Percentiles rank a stretch among this genome's conserved stretches.
These are phyloP conservation scores for Sylvia borin DNA, from an alignment of 2,797 vertebrate genomes.

Conservation along the genomic window DNA sequence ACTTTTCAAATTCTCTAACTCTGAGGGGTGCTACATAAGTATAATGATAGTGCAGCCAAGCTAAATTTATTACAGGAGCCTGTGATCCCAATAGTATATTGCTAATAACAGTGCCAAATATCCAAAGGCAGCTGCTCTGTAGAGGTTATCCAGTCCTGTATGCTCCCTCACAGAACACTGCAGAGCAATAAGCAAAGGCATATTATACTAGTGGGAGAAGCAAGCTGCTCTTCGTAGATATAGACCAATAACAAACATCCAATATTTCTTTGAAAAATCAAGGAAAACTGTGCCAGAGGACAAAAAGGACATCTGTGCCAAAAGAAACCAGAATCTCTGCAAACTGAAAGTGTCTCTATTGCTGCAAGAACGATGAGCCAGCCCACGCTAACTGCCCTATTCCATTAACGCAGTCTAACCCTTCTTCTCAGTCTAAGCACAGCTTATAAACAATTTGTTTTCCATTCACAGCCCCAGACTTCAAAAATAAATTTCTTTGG, in stretches of 20 bases:
- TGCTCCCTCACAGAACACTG: conserved; percentile 42
- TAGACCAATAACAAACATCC: conserved; percentile 39
- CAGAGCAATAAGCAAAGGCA: conserved; percentile 60
- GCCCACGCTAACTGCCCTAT: background rate
- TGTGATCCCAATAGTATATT: conserved; percentile 66
- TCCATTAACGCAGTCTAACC: background rate
- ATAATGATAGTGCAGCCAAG: conserved; percentile 44
- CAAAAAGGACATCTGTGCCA: conserved; percentile 64
- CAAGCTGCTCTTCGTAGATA: conserved; percentile 61
- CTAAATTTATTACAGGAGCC: conserved; percentile 65
- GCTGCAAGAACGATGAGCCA: conserved; percentile 19
- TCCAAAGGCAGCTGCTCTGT: conserved; percentile 67
- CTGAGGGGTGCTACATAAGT: conserved; percentile 54
- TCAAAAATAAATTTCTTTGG: background rate
- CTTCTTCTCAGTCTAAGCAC: background rate
- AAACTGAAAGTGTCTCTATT: conserved; percentile 8
- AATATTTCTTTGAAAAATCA: conserved; percentile 62
- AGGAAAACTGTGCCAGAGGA: conserved; percentile 60
- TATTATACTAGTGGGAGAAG: conserved; percentile 63
- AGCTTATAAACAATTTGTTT: conserved; percentile 29
- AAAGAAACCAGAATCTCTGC: conserved; percentile 55
- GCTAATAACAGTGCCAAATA: conserved; percentile 68
- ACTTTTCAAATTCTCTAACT: conserved; percentile 43
- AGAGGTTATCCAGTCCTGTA: conserved; percentile 60
- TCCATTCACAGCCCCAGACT: background rate